Evolutionary conservation across 2,113 vertebrate species (phyloP).

Genomic region (Ibidorhyncha struthersii): DNA sequence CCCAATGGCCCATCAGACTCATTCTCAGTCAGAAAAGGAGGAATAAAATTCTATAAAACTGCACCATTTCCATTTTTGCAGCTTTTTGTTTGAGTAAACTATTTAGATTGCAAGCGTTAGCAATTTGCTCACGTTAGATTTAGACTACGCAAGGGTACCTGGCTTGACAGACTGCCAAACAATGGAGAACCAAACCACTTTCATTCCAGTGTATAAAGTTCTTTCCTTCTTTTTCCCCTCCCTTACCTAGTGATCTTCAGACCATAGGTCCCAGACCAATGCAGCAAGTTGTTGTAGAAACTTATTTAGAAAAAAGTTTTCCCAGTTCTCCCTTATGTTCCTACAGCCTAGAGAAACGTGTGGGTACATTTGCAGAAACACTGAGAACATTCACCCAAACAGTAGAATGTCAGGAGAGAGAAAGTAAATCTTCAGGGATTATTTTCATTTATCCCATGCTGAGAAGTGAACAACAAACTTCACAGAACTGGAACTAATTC

Average conservation of each 20-base stretch:
- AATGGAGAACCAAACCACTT: neutral
- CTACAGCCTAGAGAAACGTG: neutral
- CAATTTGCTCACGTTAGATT: neutral
- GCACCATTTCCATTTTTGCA: neutral
- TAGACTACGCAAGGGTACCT: neutral
- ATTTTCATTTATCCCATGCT: neutral
- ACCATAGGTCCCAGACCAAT: neutral
- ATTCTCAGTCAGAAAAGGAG: neutral
- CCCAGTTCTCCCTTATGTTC: neutral
- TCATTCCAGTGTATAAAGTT: neutral
- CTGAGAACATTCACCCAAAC: neutral
- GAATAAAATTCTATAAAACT: neutral
- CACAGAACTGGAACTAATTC: neutral
- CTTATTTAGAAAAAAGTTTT: neutral
- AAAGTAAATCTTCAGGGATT: neutral
- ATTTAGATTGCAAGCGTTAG: neutral
- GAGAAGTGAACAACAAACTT: neutral
- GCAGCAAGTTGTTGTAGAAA: neutral
- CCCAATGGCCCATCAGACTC: neutral
- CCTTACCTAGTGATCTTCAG: neutral
- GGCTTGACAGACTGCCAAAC: neutral
- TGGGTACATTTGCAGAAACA: neutral
- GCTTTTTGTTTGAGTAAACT: neutral
- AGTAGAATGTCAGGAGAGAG: neutral
- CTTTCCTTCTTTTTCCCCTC: neutral